These are phyloP conservation scores for Neosalanx taihuensis DNA, from an alignment of 2,797 vertebrate species.

Conservation along the genomic window DNA sequence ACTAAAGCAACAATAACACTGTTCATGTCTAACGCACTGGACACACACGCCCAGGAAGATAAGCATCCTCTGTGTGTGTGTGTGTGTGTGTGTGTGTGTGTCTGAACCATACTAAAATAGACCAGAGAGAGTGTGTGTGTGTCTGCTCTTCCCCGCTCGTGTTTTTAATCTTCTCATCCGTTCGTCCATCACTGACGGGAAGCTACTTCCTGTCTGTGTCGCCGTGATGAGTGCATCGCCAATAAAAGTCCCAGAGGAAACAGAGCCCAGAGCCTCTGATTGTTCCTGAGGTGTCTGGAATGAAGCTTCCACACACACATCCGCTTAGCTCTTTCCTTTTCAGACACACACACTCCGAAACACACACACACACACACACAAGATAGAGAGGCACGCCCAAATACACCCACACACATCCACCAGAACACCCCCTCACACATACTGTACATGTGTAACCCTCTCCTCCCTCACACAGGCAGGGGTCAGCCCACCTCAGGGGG, in stretches of 20 bases:
- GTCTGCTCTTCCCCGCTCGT: slow-evolving; percentile 1
- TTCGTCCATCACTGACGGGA: slow-evolving; percentile 59
- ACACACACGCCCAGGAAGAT: slow-evolving; percentile 52
- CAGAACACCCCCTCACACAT: background rate
- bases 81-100: slow-evolving; percentile 11
- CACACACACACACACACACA: background rate
- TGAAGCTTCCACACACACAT: slow-evolving; percentile 44
- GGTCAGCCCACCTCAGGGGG: background rate
- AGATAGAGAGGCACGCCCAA: background rate
- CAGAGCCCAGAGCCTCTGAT: slow-evolving; percentile 60
- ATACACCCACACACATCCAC: slow-evolving; percentile 10
- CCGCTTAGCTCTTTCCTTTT: slow-evolving; percentile 44
- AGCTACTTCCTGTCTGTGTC: slow-evolving; percentile 60
- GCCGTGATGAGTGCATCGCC: slow-evolving; percentile 49
- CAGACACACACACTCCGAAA: slow-evolving; percentile 59
- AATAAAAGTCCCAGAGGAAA: slow-evolving; percentile 16
- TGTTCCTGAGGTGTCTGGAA: slow-evolving; percentile 41
- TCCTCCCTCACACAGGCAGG: slow-evolving; percentile 22
- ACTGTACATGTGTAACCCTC: background rate
- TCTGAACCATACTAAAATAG: background rate
- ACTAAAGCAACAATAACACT: slow-evolving; percentile 15
- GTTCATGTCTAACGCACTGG: slow-evolving; percentile 54
- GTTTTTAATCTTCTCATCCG: slow-evolving; percentile 2
- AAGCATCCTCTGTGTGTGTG: slow-evolving; percentile 52
- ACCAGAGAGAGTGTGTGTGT: background rate